Evolutionary conservation across 2,113 vertebrate species (phyloP), one percentile per base, ranked within the genome.

Genomic region (Micromys minutus): DNA sequence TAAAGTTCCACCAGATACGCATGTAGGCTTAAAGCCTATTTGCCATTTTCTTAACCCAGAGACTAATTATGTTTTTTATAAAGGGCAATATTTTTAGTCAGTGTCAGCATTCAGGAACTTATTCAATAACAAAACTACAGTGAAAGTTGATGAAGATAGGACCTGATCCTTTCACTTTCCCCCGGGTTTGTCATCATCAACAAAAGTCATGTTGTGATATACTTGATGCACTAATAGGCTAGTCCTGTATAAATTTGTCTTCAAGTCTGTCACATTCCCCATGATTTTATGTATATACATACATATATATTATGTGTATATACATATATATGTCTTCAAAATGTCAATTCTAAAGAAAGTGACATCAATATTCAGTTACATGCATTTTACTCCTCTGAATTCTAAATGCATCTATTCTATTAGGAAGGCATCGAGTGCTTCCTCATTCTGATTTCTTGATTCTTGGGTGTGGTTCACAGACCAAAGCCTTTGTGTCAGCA

Each of bases 151-250:
- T 47, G n/a, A 45, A 83, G 47, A 83, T 83, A 81, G 76, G 69
- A 36, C 57, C 96, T 84, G 36, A 22, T 91, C 29, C 31, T 67
- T 39, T 39, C 55, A 92, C 75, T 88, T 91, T 26, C 55, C 47
- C 65, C 89, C n/a, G 31, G 42, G 24, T 61, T 86, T 86, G 29
- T 91, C 4, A 29, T 83, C 55, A 87, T 87, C 94, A 89, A 75
- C 50, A 22, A 79, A 97, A 91, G 57, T 42, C 29, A 85, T 39
- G 79, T 67, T 22, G 22, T 83, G 71, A 59, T 42, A 42, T 87
- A 52, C 89, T 69, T 69, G 74, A 84, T 22, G 67, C 77, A 89
- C n/a, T 77, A 65, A 45, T 2, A 81, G 50, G 10, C 59, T 72
- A 79, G 16, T 21, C 22, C 31, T 85, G 45, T 29, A 89, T 90